Base-by-base conservation (phyloP, 2,113 vertebrate species). In the Athene cunicularia region DNA sequence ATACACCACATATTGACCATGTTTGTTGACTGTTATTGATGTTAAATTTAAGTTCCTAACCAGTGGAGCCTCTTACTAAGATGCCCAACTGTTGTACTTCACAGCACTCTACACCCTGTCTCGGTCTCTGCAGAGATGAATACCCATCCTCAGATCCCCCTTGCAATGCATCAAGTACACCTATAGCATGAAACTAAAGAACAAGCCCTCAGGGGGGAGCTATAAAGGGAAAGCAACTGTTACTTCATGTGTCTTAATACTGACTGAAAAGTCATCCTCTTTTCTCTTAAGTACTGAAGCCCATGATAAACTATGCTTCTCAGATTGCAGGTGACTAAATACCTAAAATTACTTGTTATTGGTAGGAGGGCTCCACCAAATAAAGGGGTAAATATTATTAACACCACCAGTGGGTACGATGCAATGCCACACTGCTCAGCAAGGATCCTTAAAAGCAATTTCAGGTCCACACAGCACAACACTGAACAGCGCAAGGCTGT, bases 381-480 rank as follows among this genome's bases (percentile, higher is more conserved):
- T 26, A 45, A 73, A 67, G 21, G 18, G 28, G 4, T 59, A 45
- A 27, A 17, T n/a, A n/a, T 50, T 20, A 55, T 17, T 27, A 72
- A 3, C 32, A 56, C 5, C 41, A 35, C 39, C 20, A 7, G 63
- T 18, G 35, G 33, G 24, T 14, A 72, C 0, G 0, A 43, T 8
- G 27, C 71, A 49, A 20, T 4, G 16, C 16, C 37, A 41, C 19
- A 16, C 27, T 14, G 17, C 37, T 20, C 41, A 16, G n/a, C 52
- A 20, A 62, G 53, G 41, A 55, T 9, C 47, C 35, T 58, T n/a
- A 50, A 35, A 89, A 67, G 52, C 13, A 49, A 27, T 28, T 60
- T 41, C 39, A 43, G 59, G 52, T 30, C 59, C 58, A 55, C 14
- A 32, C n/a, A 59, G 45, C 63, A 27, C 70, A 76, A 35, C n/a